Evolutionary conservation across 2,888 invertebrate genomes (phyloP), one percentile per base, ranked within the genome.

Genomic region (Dynastes maya): DNA sequence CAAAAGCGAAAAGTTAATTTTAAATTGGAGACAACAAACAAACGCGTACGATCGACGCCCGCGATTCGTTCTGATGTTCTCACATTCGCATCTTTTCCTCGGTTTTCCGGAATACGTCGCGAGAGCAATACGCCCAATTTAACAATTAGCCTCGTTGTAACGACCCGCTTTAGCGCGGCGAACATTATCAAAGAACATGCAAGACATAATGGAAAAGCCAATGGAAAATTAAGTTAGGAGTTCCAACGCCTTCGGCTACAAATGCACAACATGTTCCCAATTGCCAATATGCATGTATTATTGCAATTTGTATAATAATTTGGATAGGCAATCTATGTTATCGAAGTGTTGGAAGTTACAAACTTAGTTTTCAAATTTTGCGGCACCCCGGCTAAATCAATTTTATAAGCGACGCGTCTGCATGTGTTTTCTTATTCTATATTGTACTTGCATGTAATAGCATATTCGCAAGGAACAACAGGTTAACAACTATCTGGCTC

Each of bases 301-400:
- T 83, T 83, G 83, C 83, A 83, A 84, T 84, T 84, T 83, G 82
- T 84, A 81, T 83, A 83, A 84, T 83, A 83, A 83, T 84, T 84
- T 83, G 80, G 78, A 79, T 80, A 80, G 80, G 82, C 81, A 82
- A 82, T 81, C 80, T 78, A 79, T 79, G 78, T 77, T 77, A 77
- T 77, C 72, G 79, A 79, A 76, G 70, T 71, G 79, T 79, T 76
- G 70, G 77, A 77, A 79, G 64, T 79, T 76, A 67, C 71, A 53
- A 53, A 79, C 79, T 79, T 76, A 77, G 79, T 79, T 79, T 76
- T 72, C 71, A 77, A 79, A 79, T 79, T 78, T 78, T 65, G 63
- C 71, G 78, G 71, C 64, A 53, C 53, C 51, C n/a, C 51, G 11
- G 78, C 63, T 78, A 78, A 78, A 71, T 78, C 78, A 78, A 78